Evolutionary conservation across 2,888 invertebrate genomes (phyloP), one percentile per base, ranked within the genome.

Genomic region (Perdita meconis): DNA sequence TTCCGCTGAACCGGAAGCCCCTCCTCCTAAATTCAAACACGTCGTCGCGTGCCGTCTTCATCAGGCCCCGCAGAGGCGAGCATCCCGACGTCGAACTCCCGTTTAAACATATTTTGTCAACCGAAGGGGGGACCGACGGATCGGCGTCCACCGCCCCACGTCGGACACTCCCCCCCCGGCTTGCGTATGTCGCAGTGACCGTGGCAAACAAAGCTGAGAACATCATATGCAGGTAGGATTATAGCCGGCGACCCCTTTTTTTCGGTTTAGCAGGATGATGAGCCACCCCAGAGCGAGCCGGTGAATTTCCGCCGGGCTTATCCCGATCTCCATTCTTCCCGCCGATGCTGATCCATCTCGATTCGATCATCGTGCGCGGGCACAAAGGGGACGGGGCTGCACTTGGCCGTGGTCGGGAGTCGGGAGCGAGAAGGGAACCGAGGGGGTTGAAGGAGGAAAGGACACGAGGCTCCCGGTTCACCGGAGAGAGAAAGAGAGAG

Each of bases 181-280:
- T 40, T 76, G 73, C 80, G 89, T 89, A 88, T 89, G 89, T 90
- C 89, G 85, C 81, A 80, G 78, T 75, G 83, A 81, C 77, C 79
- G 76, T 74, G 81, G 79, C 88, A 87, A 87, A 89, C 89, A 90
- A 88, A 86, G 87, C 88, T 84, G 88, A 88, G 90, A 88, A 90
- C 91, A 92, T 92, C 92, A 88, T 90, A 89, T 89, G 92, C 92
- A 92, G 92, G 92, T 92, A 92, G 92, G 92, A 92, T 92, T 92
- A 92, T 88, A 88, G 85, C 77, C 83, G 81, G 70, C 87, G 87
- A 89, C 87, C 90, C 90, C 89, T 89, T 89, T 89, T n/a, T 82
- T 88, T 84, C 80, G 86, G 87, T 89, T 88, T 85, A 85, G 83
- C 81, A 85, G 86, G 87, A 88, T 84, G 85, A 85, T 55, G 87